Conservation (phyloP, 2,797 vertebrate species). For the Gymnoscopelus microlampas region DNA sequence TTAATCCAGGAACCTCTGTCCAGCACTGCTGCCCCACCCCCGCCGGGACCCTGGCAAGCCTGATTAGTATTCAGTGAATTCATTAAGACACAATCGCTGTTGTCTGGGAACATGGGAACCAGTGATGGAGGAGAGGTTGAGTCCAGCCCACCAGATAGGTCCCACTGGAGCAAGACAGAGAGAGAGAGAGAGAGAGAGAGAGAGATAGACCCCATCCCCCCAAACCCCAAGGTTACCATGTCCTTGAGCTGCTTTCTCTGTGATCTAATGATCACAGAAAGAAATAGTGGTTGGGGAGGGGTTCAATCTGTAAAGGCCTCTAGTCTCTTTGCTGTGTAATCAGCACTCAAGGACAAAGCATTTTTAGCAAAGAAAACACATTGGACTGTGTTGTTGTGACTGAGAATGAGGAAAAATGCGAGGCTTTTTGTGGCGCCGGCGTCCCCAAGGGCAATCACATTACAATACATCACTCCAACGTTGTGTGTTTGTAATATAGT, state of each 20-base stretch:
- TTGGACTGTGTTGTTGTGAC: background rate
- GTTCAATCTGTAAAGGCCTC: conserved; percentile 32
- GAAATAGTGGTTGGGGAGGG: conserved; percentile 20
- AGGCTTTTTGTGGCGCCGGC: conserved; percentile 42
- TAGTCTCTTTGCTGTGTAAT: conserved; percentile 38
- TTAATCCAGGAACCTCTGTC: conserved; percentile 56
- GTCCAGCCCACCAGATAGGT: conserved; percentile 58
- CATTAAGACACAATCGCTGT: conserved; percentile 79
- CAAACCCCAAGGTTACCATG: conserved; percentile 76
- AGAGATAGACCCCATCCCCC: conserved; percentile 28
- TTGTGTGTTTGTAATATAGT: conserved; percentile 54
- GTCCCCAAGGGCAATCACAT: conserved; percentile 38
- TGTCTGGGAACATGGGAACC: conserved; percentile 77
- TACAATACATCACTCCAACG: conserved; percentile 58
- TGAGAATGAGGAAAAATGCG: conserved; percentile 25
- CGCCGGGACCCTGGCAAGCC: conserved; percentile 65
- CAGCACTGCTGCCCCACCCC: conserved; percentile 59
- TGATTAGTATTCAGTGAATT: conserved; percentile 84
- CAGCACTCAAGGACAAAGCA: conserved; percentile 25
- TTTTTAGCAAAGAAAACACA: background rate
- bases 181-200: conserved; percentile 20
- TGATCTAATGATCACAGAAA: conserved; percentile 66
- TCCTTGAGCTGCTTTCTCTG: conserved; percentile 60
- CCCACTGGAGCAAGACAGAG: conserved; percentile 39
- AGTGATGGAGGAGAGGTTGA: conserved; percentile 71